phyloP scores from a whole-genome alignment of 2,888 invertebrate genomes.

The Phanerotoma sp. region DNA sequence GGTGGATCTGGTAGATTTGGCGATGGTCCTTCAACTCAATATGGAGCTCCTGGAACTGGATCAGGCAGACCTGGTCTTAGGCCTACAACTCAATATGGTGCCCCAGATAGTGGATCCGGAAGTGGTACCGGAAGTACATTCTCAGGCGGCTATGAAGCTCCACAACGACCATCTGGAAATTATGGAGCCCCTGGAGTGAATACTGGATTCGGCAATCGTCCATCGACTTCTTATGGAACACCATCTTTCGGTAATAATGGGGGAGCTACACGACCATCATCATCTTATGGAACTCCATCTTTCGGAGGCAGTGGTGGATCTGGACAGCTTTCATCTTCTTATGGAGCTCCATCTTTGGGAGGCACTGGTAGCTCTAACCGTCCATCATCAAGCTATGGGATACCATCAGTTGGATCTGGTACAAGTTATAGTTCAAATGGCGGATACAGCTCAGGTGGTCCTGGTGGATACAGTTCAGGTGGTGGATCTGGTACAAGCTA shows the following conservation, averaged over 20 bases:
- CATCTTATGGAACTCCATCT: neutral
- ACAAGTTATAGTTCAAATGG: conserved; percentile 30
- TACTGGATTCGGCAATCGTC: no score
- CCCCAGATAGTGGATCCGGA: no score
- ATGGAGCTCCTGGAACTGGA: neutral
- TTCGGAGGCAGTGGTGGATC: conserved; percentile 30
- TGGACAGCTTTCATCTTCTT: conserved; percentile 36
- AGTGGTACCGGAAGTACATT: no score
- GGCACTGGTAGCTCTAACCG: conserved; percentile 40
- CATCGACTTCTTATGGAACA: no score
- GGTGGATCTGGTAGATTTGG: conserved; percentile 18
- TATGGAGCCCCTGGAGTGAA: no score
- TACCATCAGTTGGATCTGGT: conserved; percentile 36
- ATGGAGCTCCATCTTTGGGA: conserved; percentile 43
- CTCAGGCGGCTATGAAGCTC: no score
- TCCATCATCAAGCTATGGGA: conserved; percentile 45
- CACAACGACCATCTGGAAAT: no score
- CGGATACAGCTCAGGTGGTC: no score
- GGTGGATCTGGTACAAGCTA: no score
- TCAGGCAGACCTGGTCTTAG: neutral
- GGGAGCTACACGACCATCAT: no score
- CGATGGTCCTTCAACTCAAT: conserved; percentile 28
- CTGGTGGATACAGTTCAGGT: conserved; percentile 19
- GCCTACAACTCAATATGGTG: no score
- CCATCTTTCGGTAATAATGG: conserved; percentile 3